Evolutionary conservation across 2,797 vertebrate species (phyloP).

Genomic region (Kryptopterus vitreolus): DNA sequence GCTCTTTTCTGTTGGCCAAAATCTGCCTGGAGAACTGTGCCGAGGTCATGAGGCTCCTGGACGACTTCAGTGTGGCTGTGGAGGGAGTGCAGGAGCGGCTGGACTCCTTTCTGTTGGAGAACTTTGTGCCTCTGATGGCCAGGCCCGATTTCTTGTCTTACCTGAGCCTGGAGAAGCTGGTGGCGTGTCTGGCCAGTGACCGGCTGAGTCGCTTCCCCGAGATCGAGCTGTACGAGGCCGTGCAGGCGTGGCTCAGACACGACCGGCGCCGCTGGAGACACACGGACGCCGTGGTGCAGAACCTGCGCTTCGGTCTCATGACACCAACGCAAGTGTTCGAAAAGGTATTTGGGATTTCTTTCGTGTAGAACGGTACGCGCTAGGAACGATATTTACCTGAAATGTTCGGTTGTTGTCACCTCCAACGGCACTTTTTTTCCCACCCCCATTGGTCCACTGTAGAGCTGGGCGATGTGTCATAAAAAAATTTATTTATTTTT

Average conservation of each 20-base stretch:
- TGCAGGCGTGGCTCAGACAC: slow-evolving; percentile 95
- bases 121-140: slow-evolving; percentile 98
- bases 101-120: slow-evolving; percentile 93
- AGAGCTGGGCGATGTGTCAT: no score
- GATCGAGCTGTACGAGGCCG: slow-evolving; percentile 95
- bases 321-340: slow-evolving; percentile 96
- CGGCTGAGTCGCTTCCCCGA: slow-evolving; percentile 95
- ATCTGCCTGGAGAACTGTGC: slow-evolving; percentile 99
- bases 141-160: slow-evolving; percentile 96
- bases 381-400: background rate
- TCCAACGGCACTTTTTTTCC: background rate
- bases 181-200: slow-evolving; percentile 92
- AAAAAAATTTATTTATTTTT: no score
- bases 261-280: slow-evolving; percentile 98
- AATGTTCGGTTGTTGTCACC: background rate
- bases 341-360: slow-evolving; percentile 77
- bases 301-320: slow-evolving; percentile 99
- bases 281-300: slow-evolving; percentile 96
- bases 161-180: slow-evolving; percentile 96
- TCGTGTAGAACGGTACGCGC: background rate
- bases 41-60: slow-evolving; percentile 97
- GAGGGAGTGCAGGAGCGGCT: slow-evolving; percentile 97
- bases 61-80: slow-evolving; percentile 98
- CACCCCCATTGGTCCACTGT: background rate
- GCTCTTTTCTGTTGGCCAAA: slow-evolving; percentile 97